phyloP scores from a whole-genome alignment of 2,888 invertebrate genomes.

The Pandemis corylana region DNA sequence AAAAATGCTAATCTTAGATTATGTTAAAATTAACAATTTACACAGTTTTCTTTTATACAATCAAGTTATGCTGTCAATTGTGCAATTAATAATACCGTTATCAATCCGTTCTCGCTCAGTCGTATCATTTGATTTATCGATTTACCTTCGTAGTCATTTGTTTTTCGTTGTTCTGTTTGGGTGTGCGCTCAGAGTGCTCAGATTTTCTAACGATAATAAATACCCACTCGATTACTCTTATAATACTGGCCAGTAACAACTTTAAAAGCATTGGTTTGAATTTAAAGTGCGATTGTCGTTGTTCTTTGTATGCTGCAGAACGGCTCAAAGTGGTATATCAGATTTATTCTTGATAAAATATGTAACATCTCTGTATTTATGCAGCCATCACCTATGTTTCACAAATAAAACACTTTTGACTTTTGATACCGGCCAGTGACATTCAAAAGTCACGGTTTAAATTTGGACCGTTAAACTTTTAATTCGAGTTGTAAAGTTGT shows the following conservation, averaged over 20 bases:
- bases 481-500: constrained; percentile 28
- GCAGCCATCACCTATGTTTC: no score
- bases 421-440: neutral
- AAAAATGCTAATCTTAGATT: neutral
- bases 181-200: constrained; percentile 4
- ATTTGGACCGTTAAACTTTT: constrained; percentile 16
- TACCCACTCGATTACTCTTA: neutral
- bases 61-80: constrained; percentile 9
- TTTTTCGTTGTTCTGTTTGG: constrained; percentile 14
- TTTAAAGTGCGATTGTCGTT: neutral
- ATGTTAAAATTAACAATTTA: neutral
- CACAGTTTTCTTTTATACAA: constrained; percentile 2
- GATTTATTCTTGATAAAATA: neutral
- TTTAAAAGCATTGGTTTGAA: neutral
- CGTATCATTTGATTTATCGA: constrained; percentile 18
- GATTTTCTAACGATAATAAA: neutral
- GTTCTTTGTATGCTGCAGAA: neutral
- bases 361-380: no score
- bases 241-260: neutral
- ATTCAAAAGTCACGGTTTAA: constrained; percentile 1
- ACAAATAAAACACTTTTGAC: no score
- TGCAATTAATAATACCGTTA: constrained; percentile 17
- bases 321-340: neutral
- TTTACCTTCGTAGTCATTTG: constrained; percentile 11
- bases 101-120: constrained; percentile 11